Evolutionary conservation across 2,888 invertebrate species (phyloP).

Genomic region (Ophion ellenae): DNA sequence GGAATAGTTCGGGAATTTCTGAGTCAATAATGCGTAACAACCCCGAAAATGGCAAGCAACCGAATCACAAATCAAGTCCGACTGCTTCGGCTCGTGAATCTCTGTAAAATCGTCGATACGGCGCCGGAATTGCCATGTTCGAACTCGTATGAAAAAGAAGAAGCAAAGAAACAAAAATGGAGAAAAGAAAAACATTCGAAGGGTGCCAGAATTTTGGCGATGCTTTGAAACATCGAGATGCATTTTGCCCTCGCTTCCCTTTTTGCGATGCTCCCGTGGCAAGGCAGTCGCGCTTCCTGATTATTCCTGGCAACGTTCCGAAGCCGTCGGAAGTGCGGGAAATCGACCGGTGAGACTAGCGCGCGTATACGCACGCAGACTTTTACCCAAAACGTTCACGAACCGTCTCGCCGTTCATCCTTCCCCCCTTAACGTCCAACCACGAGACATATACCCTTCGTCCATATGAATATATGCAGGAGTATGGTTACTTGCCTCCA

Average conservation of each 20-base stretch:
- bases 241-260: neutral
- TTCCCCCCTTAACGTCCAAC: constrained; percentile 18
- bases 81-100: neutral
- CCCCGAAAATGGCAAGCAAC: neutral
- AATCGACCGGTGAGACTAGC: constrained; percentile 50
- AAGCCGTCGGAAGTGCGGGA: constrained; percentile 53
- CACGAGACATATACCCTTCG: neutral
- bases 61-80: neutral
- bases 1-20: too few relatives aligned
- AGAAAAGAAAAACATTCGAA: neutral
- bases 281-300: constrained; percentile 37
- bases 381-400: constrained; percentile 45
- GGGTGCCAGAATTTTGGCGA: constrained; percentile 40
- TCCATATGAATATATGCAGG: neutral
- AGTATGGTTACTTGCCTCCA: neutral
- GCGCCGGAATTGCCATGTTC: neutral
- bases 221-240: constrained; percentile 19
- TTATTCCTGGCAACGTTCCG: constrained; percentile 66
- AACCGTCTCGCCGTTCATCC: constrained; percentile 55
- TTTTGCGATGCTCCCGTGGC: neutral
- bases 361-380: constrained; percentile 5
- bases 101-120: neutral
- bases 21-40: too few relatives aligned
- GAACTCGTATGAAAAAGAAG: neutral
- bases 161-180: neutral